These are phyloP conservation scores for Phymastichus coffea DNA, from an alignment of 1,140 invertebrate species.

Conservation along the genomic window DNA sequence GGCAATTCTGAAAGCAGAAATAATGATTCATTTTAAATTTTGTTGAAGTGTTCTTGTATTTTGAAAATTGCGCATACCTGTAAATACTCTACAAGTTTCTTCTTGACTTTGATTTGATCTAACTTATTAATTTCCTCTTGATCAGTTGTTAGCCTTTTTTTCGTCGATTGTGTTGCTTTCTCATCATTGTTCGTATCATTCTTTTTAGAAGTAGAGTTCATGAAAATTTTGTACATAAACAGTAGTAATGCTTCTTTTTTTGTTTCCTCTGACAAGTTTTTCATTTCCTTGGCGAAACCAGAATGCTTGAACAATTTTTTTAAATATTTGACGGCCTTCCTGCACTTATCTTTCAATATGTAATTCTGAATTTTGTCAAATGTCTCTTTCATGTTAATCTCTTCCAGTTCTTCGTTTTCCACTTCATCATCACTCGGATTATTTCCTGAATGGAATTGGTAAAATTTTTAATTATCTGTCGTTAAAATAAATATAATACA, in stretches of 20 bases:
- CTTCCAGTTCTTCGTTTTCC: constrained; percentile 35
- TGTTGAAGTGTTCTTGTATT: too few species aligned
- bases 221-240: constrained; percentile 49
- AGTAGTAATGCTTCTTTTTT: constrained; percentile 45
- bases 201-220: constrained; percentile 39
- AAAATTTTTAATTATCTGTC: background rate
- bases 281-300: constrained; percentile 35
- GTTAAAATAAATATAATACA: background rate
- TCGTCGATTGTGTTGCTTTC: constrained; percentile 14
- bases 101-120: constrained; percentile 42
- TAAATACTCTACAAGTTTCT: constrained; percentile 47
- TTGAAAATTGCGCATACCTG: constrained; percentile 33
- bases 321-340: constrained; percentile 41
- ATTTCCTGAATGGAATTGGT: constrained; percentile 29
- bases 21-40: too few species aligned
- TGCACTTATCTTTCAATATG: constrained; percentile 46
- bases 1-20: constrained; percentile 62
- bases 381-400: constrained; percentile 35
- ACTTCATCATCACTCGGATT: constrained; percentile 16
- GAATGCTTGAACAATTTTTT: constrained; percentile 37
- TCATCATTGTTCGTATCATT: constrained; percentile 26
- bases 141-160: constrained; percentile 31
- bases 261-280: constrained; percentile 36
- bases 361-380: constrained; percentile 50
- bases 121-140: constrained; percentile 35